Conservation (phyloP, 2,797 vertebrate genomes). For the Hipposideros larvatus region DNA sequence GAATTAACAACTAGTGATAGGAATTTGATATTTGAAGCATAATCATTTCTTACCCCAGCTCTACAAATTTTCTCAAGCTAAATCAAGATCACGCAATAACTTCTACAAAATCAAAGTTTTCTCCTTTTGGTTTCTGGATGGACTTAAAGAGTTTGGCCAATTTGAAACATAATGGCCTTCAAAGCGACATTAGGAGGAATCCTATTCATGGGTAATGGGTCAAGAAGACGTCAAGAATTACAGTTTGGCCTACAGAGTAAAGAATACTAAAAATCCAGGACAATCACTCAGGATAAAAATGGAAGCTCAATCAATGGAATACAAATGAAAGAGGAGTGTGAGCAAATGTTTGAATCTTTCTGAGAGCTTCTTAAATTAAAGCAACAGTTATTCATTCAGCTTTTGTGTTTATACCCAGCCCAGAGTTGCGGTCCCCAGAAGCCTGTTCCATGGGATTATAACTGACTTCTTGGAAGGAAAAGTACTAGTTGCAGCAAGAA, state of each 20-base stretch:
- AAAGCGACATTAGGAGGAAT: background rate
- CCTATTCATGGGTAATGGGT: background rate
- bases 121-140: background rate
- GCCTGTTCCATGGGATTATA: background rate
- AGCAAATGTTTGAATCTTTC: background rate
- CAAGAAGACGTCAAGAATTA: background rate
- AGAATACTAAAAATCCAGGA: background rate
- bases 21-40: background rate
- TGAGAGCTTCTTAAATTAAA: background rate
- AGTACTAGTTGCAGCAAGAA: background rate
- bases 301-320: background rate
- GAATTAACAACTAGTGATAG: background rate
- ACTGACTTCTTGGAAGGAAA: background rate
- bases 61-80: background rate
- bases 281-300: background rate
- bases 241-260: background rate
- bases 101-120: constrained; percentile 21
- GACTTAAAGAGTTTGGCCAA: background rate
- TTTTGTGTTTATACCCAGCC: background rate
- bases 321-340: background rate
- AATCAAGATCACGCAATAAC: background rate
- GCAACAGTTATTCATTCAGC: background rate
- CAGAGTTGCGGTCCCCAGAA: background rate
- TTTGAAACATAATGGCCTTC: background rate
- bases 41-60: background rate